Conservation (phyloP, 2,888 invertebrate genomes). For the Nomada ferruginata region DNA sequence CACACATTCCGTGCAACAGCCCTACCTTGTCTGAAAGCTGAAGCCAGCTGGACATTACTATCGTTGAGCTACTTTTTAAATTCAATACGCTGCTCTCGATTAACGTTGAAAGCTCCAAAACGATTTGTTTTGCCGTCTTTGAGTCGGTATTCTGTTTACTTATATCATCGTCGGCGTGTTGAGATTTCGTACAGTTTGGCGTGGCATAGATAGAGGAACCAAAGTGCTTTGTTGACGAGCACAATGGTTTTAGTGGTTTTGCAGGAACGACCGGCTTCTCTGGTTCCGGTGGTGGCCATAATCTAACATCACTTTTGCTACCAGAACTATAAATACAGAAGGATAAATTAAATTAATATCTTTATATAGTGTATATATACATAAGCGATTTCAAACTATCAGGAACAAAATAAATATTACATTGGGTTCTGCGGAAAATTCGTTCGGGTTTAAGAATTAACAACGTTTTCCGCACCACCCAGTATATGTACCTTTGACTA, state of each 20-base stretch:
- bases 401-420: neutral
- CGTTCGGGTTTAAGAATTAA: too few relatives aligned
- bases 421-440: too few relatives aligned
- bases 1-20: constrained; percentile 92
- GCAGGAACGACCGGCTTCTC: constrained; percentile 86
- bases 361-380: neutral
- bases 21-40: constrained; percentile 93
- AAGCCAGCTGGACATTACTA: constrained; percentile 90
- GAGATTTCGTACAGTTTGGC: constrained; percentile 84
- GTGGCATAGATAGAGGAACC: constrained; percentile 92
- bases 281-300: constrained; percentile 86
- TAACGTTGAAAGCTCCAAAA: constrained; percentile 88
- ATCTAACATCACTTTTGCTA: constrained; percentile 84
- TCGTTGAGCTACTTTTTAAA: constrained; percentile 85
- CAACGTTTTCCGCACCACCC: too few relatives aligned
- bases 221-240: constrained; percentile 84
- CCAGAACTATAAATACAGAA: constrained; percentile 74
- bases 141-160: constrained; percentile 64
- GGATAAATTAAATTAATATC: neutral
- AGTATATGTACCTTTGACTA: constrained; percentile 68
- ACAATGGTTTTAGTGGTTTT: constrained; percentile 83
- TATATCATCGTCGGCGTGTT: constrained; percentile 59
- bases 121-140: constrained; percentile 83
- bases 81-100: constrained; percentile 88
- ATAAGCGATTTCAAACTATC: neutral